Evolutionary conservation across 2,113 vertebrate genomes (phyloP).

Genomic region (Megaleporinus macrocephalus): DNA sequence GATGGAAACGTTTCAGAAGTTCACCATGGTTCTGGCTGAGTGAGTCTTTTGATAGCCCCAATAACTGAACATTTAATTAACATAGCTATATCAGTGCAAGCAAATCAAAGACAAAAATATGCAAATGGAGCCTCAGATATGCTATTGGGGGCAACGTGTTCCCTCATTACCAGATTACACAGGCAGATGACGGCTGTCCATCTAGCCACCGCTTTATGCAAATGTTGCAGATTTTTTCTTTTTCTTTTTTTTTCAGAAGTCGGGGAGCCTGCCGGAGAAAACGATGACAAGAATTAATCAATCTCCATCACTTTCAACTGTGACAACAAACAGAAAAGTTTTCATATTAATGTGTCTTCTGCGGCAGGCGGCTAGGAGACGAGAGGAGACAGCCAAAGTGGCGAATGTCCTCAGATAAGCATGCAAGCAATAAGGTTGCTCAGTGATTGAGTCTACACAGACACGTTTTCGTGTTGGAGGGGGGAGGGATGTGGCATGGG

Average conservation of each 20-base stretch:
- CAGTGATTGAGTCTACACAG: constrained; percentile 25
- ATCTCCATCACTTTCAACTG: constrained; percentile 30
- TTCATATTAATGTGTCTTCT: constrained; percentile 40
- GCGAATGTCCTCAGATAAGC: constrained; percentile 42
- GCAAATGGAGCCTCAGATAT: constrained; percentile 45
- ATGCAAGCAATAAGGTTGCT: constrained; percentile 38
- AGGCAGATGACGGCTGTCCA: constrained; percentile 34
- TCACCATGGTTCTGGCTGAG: constrained; percentile 1
- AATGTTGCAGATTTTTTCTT: no score
- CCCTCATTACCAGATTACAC: constrained; percentile 28
- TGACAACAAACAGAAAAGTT: constrained; percentile 29
- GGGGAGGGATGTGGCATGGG: constrained; percentile 17
- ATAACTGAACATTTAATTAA: constrained; percentile 51
- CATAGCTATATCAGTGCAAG: constrained; percentile 29
- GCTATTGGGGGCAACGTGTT: constrained; percentile 14
- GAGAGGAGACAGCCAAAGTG: neutral
- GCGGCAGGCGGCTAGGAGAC: constrained; percentile 14
- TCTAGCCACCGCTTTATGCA: constrained; percentile 27
- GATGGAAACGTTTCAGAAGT: constrained; percentile 12
- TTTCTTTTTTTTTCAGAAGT: constrained; percentile 23
- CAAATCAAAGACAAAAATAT: constrained; percentile 55
- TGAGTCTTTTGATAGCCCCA: constrained; percentile 44
- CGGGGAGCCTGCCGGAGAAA: constrained; percentile 6
- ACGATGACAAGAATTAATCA: constrained; percentile 51
- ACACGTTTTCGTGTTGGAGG: neutral